A percentile compares a stretch with the other conserved stretches of the same genome.
phyloP scores from a whole-genome alignment of 2,888 invertebrate genomes.

The Carcina quercana region DNA sequence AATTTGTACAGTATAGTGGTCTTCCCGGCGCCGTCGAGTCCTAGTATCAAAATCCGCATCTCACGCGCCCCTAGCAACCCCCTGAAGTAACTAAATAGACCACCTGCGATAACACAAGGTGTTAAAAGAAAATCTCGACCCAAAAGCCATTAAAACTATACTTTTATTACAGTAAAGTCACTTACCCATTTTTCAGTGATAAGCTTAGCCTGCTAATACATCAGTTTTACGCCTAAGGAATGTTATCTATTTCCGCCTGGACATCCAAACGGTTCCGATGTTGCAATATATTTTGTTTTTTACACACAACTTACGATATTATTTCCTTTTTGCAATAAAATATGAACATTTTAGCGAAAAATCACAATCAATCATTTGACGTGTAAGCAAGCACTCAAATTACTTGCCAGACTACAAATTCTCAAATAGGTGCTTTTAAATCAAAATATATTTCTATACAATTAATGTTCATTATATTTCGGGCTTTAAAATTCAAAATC shows the following conservation, averaged over 20 bases:
- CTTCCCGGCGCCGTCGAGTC: conserved; percentile 99
- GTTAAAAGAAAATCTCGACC: conserved; percentile 12
- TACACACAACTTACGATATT: no score
- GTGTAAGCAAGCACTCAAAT: conserved; percentile 43
- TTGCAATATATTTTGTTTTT: no score
- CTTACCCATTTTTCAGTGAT: conserved; percentile 59
- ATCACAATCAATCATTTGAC: conserved; percentile 40
- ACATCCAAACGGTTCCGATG: conserved; percentile 28
- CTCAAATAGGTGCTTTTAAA: no score
- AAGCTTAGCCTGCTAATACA: conserved; percentile 55
- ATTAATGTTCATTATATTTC: no score
- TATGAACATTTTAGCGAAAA: conserved; percentile 42
- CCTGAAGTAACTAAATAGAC: conserved; percentile 96
- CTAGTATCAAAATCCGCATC: conserved; percentile 98
- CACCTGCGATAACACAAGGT: conserved; percentile 78
- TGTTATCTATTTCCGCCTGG: conserved; percentile 25
- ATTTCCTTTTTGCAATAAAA: conserved; percentile 31
- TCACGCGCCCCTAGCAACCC: conserved; percentile 96
- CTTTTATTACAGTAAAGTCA: conserved; percentile 28
- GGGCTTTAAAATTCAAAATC: no score
- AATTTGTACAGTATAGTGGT: conserved; percentile 98
- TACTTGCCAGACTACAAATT: conserved; percentile 24
- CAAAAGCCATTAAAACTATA: conserved; percentile 18
- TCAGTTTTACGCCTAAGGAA: conserved; percentile 49
- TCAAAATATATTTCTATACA: no score